Conservation (phyloP, 2,113 vertebrate genomes). For the Otis tarda region DNA sequence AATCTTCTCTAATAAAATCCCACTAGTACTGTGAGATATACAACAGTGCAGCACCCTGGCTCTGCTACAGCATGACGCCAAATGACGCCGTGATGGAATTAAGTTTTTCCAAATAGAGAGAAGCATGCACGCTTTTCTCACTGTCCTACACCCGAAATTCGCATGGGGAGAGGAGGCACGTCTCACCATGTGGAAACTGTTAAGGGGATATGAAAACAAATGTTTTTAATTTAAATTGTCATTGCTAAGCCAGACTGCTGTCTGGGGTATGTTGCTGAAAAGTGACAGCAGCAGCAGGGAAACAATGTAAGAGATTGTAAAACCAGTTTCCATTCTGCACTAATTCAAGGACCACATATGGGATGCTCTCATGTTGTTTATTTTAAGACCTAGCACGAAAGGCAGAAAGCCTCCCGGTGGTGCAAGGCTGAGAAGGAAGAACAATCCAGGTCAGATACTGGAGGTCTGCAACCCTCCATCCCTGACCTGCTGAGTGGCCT, state of each 20-base stretch:
- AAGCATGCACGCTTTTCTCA: background rate
- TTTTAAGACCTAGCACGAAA: background rate
- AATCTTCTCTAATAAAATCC: background rate
- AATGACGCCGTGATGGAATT: background rate
- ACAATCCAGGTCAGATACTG: fast-evolving
- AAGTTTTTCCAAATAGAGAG: background rate
- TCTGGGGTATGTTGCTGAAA: conserved; percentile 49
- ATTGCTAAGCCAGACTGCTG: conserved; percentile 39
- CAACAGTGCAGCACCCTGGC: background rate
- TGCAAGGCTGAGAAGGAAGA: background rate
- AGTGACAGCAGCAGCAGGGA: conserved; percentile 56
- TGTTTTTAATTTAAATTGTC: conserved; percentile 68
- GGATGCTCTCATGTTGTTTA: background rate
- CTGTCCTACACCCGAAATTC: background rate
- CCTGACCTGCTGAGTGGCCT: background rate
- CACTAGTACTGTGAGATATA: background rate
- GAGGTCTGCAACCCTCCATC: fast-evolving
- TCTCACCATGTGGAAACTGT: conserved; percentile 52
- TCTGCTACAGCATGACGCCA: fast-evolving
- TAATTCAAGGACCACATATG: conserved; percentile 45
- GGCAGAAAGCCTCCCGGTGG: background rate
- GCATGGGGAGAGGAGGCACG: background rate
- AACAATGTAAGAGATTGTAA: conserved; percentile 34
- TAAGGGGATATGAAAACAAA: conserved; percentile 57
- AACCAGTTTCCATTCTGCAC: background rate